Evolutionary conservation across 2,888 invertebrate genomes (phyloP), one percentile per base, ranked within the genome.

Genomic region (Neelides folsomi): DNA sequence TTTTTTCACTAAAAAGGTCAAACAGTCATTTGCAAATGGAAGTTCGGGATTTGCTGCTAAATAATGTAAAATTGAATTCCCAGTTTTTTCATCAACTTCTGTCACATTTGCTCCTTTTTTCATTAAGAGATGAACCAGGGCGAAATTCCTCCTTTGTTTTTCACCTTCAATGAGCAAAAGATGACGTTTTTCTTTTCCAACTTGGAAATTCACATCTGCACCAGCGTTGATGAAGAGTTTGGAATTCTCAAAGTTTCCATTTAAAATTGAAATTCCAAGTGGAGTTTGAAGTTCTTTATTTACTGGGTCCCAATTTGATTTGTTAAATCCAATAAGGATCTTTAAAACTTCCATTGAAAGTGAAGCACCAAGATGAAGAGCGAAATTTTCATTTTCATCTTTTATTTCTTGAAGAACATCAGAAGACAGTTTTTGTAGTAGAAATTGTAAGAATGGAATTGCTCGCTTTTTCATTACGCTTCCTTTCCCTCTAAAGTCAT

Each of bases 201-300:
- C 49, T 19, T 51, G 43, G 18, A 56, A 53, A 19, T 61, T 58
- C 5, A 62, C 57, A 53, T 59, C 54, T 4, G 63, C 63, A 12
- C 65, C 63, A 13, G 59, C 58, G 16, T 56, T 49, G 18, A 65
- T 51, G 1, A 65, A 40, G 13, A 41, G 13, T 41, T 51, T 56
- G 1, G 58, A 56, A 1, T 47, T 51, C 0, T 18, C 40, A 9
- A 45, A 13, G 18, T 53, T 46, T 6, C 56, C 51, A 7, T 40
- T 54, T 8, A 58, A 35, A 36, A 70, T 67, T n/a, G 71, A 69
- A 2, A 61, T 41, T 10, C 67, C 59, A 3, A 72, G 62, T 8
- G 71, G 69, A 2, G 71, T 70, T 47, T 65, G 51, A 2, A 43
- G 43, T 12, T 52, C 41, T 3, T 36, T 44, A 55, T 65, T 52